These are phyloP conservation scores for Nemurella pictetii DNA, from an alignment of 2,888 invertebrate species.

Conservation along the genomic window DNA sequence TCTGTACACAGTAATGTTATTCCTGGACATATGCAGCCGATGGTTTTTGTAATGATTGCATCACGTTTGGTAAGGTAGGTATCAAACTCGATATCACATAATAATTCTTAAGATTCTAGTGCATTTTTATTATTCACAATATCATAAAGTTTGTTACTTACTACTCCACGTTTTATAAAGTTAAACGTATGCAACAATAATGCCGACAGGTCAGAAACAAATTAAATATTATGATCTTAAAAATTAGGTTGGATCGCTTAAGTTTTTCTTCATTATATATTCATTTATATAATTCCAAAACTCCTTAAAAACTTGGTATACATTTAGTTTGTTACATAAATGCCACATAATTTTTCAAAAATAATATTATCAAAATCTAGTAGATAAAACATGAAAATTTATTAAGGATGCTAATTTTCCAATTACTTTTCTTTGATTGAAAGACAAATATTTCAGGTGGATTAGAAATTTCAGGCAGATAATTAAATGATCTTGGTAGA, in stretches of 20 bases:
- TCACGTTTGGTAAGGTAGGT: not conserved
- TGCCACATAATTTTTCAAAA: constrained; percentile 17
- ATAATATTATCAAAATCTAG: not conserved
- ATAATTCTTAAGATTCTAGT: constrained; percentile 31
- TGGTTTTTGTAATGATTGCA: too few relatives aligned
- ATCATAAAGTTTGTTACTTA: constrained; percentile 35
- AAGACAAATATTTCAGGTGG: not conserved
- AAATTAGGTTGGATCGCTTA: constrained; percentile 22
- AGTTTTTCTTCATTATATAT: constrained; percentile 9
- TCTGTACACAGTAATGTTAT: too few relatives aligned
- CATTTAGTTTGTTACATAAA: constrained; percentile 15
- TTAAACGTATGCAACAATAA: constrained; percentile 30
- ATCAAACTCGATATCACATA: not conserved
- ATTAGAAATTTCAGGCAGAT: not conserved
- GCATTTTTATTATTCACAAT: constrained; percentile 36
- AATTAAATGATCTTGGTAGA: too few relatives aligned
- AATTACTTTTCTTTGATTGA: not conserved
- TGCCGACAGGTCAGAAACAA: constrained; percentile 25
- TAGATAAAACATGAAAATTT: constrained; percentile 2
- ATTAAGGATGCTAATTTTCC: not conserved
- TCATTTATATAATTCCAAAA: constrained; percentile 4
- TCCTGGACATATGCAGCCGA: too few relatives aligned
- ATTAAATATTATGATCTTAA: constrained; percentile 15
- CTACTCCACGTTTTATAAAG: constrained; percentile 31
- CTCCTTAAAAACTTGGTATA: constrained; percentile 13